Percentiles rank a stretch among this genome's conserved stretches.
These are phyloP conservation scores for Marcusenius ussheri DNA, from an alignment of 2,113 vertebrate species.

Conservation along the genomic window DNA sequence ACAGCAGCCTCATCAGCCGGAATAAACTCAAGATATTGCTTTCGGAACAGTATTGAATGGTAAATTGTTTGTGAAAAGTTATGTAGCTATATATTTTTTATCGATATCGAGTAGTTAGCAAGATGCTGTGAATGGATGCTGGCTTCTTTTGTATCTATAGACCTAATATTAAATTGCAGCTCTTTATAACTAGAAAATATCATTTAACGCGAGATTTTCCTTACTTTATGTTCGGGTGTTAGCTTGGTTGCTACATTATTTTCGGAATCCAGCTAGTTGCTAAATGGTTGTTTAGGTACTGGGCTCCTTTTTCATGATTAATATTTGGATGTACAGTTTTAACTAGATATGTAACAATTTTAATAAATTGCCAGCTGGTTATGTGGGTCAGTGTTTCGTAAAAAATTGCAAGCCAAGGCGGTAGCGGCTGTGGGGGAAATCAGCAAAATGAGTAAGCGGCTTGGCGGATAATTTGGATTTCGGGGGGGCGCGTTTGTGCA, in stretches of 20 bases:
- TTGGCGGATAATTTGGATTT: background rate
- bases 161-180: no score
- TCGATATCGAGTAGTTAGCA: background rate
- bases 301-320: background rate
- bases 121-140: background rate
- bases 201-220: background rate
- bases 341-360: background rate
- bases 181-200: no score
- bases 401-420: background rate
- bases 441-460: background rate
- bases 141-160: background rate
- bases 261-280: background rate
- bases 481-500: background rate
- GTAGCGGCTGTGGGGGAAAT: background rate
- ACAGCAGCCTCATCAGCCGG: background rate
- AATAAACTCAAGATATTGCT: conserved; percentile 13
- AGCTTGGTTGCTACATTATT: background rate
- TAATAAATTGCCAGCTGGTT: background rate
- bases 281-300: background rate
- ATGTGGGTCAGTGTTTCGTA: background rate
- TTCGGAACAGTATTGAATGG: conserved; percentile 20
- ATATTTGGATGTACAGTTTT: background rate
- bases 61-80: conserved; percentile 11
- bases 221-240: background rate
- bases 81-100: background rate